Percentiles rank a stretch among this genome's conserved stretches.
Evolutionary conservation across 2,113 vertebrate genomes (phyloP).

Genomic region (Cavia aperea): DNA sequence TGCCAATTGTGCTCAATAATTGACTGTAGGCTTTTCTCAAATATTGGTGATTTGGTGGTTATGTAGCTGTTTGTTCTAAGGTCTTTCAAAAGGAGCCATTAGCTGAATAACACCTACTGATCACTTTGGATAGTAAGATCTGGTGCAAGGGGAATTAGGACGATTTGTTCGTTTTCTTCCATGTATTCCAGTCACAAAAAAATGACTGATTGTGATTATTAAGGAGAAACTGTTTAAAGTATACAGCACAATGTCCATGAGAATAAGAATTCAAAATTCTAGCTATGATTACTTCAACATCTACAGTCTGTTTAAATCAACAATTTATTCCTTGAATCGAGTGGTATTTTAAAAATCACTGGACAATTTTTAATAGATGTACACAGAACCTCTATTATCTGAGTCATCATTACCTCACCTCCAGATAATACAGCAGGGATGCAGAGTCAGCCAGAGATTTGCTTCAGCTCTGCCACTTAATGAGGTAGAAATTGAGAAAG

Average conservation of each 20-base stretch:
- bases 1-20: neutral
- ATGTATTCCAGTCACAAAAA: neutral
- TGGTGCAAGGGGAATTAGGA: neutral
- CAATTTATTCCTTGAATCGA: neutral
- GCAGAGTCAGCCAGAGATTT: neutral
- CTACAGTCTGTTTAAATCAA: neutral
- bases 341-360: neutral
- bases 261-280: neutral
- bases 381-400: neutral
- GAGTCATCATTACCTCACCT: neutral
- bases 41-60: neutral
- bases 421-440: neutral
- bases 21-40: neutral
- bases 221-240: neutral
- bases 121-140: neutral
- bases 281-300: neutral
- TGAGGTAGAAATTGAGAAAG: neutral
- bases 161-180: neutral
- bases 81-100: neutral
- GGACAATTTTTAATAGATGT: neutral
- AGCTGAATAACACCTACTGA: neutral
- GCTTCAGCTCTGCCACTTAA: neutral
- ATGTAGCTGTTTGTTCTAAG: neutral
- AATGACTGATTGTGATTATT: neutral
- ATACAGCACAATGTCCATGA: neutral